A percentile compares a stretch with the other conserved stretches of the same genome.
These are phyloP conservation scores for Drosophila persimilis DNA, from an alignment of 1,140 invertebrate species.

Conservation along the genomic window DNA sequence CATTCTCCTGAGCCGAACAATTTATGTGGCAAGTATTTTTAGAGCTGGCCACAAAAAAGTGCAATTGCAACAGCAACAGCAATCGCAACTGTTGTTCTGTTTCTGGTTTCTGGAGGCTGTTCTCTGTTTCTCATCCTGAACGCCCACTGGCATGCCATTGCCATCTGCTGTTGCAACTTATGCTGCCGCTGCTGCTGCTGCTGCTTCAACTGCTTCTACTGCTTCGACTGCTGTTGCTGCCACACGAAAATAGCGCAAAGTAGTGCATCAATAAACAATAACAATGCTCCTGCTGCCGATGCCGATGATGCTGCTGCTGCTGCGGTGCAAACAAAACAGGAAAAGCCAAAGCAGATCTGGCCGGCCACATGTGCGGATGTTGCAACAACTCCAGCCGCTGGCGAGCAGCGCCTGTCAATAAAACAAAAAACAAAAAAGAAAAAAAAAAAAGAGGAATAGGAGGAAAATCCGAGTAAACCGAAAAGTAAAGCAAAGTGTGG, in stretches of 20 bases:
- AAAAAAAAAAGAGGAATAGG: conserved; percentile 22
- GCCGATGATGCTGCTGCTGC: conserved; percentile 4
- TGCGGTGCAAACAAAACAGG: conserved; percentile 53
- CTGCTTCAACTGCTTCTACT: no score
- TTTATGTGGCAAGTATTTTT: conserved; percentile 29
- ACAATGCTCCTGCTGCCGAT: conserved; percentile 60
- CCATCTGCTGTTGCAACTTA: conserved; percentile 60
- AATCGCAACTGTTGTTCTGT: conserved; percentile 19
- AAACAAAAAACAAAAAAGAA: conserved; percentile 39
- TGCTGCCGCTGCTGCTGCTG: conserved; percentile 6
- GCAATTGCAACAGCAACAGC: conserved; percentile 30
- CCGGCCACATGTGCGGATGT: conserved; percentile 73
- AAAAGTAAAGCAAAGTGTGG: conserved; percentile 49
- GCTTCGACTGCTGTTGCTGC: conserved; percentile 32
- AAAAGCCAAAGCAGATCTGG: conserved; percentile 48
- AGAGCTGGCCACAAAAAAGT: conserved; percentile 41
- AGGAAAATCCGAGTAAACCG: conserved; percentile 19
- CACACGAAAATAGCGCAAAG: conserved; percentile 80
- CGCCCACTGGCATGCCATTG: conserved; percentile 60
- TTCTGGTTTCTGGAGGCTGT: conserved; percentile 18
- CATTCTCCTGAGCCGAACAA: conserved; percentile 2
- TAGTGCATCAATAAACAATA: conserved; percentile 82
- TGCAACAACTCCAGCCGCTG: conserved; percentile 50
- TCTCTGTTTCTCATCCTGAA: conserved; percentile 45
- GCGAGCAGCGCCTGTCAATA: conserved; percentile 65